phyloP scores from a whole-genome alignment of 2,797 vertebrate genomes.

The Darevskia mixta region DNA sequence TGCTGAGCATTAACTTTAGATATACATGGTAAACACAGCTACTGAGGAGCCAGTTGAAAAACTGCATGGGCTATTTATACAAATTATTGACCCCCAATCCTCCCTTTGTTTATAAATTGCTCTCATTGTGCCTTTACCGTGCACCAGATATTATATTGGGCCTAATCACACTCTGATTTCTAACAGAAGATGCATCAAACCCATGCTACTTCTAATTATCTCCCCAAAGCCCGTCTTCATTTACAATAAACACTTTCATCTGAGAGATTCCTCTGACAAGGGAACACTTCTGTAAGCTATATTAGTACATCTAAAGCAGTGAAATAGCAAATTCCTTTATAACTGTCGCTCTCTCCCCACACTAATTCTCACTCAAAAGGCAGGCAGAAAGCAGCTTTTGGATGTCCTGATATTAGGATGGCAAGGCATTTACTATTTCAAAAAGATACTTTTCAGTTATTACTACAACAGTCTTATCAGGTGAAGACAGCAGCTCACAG shows the following conservation, averaged over 20 bases:
- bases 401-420: slow-evolving; percentile 3
- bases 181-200: neutral
- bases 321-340: neutral
- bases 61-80: neutral
- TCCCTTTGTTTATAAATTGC: neutral
- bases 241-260: neutral
- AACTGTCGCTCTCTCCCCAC: neutral
- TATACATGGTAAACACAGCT: neutral
- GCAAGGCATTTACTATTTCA: neutral
- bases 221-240: neutral
- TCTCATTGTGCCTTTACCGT: slow-evolving; percentile 24
- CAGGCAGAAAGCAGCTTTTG: neutral
- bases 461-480: neutral
- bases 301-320: neutral
- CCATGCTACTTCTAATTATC: neutral
- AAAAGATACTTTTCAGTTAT: neutral
- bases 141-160: neutral
- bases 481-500: neutral
- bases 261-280: neutral
- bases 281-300: slow-evolving; percentile 8
- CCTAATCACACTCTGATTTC: slow-evolving; percentile 9
- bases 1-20: neutral
- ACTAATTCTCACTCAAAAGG: slow-evolving; percentile 6
- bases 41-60: neutral
- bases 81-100: slow-evolving; percentile 17